Evolutionary conservation across 2,888 invertebrate genomes (phyloP).

Genomic region (Enoplolaimus lenunculus): DNA sequence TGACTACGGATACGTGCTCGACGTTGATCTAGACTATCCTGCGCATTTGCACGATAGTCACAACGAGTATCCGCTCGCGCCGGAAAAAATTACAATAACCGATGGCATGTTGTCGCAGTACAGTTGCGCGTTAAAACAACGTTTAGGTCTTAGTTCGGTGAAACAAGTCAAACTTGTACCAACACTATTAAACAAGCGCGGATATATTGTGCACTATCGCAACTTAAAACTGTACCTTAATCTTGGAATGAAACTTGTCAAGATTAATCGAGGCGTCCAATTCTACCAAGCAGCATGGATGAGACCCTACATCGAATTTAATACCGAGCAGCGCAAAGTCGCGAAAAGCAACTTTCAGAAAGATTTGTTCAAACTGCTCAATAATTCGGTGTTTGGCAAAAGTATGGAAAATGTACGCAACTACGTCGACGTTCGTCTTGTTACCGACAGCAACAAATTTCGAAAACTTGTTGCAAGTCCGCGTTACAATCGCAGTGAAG

Average conservation of each 20-base stretch:
- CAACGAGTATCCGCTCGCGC: constrained; percentile 4
- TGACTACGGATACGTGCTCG: background rate
- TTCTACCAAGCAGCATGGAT: background rate
- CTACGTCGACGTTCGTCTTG: background rate
- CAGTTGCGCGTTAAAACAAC: background rate
- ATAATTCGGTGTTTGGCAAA: constrained; percentile 7
- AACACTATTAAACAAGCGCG: background rate
- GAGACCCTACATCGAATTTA: constrained; percentile 4
- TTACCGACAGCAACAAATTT: background rate
- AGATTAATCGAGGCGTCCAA: background rate
- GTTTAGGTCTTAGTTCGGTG: background rate
- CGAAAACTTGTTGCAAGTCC: constrained; percentile 7
- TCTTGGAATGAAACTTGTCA: background rate
- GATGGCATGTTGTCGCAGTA: constrained; percentile 1
- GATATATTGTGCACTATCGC: constrained; percentile 3
- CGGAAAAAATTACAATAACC: background rate
- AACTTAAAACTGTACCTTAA: constrained; percentile 8
- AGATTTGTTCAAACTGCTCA: constrained; percentile 1
- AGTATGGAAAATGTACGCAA: constrained; percentile 1
- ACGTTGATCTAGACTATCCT: constrained; percentile 4
- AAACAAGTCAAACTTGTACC: background rate
- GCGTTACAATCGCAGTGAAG: background rate
- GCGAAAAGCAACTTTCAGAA: constrained; percentile 1
- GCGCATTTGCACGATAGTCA: background rate
- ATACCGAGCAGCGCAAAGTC: background rate